phyloP scores from a whole-genome alignment of 2,113 vertebrate genomes.

The Phocoena sinus region DNA sequence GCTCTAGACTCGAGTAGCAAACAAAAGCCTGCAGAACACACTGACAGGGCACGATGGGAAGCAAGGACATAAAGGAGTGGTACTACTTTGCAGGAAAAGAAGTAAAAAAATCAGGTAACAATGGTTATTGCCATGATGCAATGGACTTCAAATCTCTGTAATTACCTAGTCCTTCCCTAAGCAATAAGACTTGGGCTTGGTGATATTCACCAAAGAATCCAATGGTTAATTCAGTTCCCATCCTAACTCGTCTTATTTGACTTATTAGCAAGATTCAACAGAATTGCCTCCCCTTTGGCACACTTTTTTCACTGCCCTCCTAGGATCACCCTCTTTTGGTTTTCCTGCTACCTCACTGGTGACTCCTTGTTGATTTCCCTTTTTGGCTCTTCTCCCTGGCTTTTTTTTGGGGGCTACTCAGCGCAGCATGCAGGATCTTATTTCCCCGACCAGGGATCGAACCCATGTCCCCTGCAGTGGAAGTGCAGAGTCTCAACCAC shows the following conservation, averaged over 20 bases:
- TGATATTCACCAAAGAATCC: background rate
- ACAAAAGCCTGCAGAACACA: background rate
- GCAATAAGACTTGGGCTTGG: background rate
- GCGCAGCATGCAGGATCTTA: no score
- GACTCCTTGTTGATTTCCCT: background rate
- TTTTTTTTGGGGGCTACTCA: background rate
- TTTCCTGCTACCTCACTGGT: background rate
- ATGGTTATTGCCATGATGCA: background rate
- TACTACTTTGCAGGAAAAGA: background rate
- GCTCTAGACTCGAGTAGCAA: background rate
- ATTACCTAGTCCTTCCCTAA: background rate
- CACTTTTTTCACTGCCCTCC: background rate
- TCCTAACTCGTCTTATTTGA: background rate
- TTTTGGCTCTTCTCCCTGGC: background rate
- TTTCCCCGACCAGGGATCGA: no score
- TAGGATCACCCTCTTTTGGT: background rate
- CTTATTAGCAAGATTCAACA: background rate
- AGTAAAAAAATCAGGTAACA: background rate
- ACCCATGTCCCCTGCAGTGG: no score
- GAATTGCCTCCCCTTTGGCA: background rate
- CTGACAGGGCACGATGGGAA: background rate
- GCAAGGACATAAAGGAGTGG: background rate
- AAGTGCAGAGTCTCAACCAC: no score
- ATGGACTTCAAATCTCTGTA: background rate
- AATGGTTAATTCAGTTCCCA: background rate